phyloP scores from a whole-genome alignment of 2,888 invertebrate genomes.

The Drosophila aldrichi region DNA sequence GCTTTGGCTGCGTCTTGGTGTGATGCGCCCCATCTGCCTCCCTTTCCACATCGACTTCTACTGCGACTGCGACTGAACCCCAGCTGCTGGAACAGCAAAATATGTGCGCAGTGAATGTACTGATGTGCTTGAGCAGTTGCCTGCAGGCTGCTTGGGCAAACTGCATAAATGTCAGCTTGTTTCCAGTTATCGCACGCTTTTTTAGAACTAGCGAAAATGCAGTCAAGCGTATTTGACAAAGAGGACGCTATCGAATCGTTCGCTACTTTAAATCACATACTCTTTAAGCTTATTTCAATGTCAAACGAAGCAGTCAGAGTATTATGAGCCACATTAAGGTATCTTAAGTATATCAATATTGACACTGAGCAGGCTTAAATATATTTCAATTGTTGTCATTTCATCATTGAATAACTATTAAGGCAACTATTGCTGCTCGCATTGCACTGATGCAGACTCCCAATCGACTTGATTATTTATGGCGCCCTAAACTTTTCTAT shows the following conservation, averaged over 20 bases:
- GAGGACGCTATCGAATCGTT: slow-evolving; percentile 42
- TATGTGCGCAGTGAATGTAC: slow-evolving; percentile 68
- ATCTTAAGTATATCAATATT: slow-evolving; percentile 12
- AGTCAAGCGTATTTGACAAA: slow-evolving; percentile 70
- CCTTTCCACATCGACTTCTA: background rate
- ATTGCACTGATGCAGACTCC: slow-evolving; percentile 33
- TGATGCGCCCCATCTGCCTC: background rate
- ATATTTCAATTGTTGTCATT: slow-evolving; percentile 14
- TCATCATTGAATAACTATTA: slow-evolving; percentile 15
- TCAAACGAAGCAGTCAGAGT: slow-evolving; percentile 50
- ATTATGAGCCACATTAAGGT: slow-evolving; percentile 7
- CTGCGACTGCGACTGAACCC: slow-evolving; percentile 4
- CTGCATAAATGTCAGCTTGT: slow-evolving; percentile 83
- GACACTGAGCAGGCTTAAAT: slow-evolving; percentile 8
- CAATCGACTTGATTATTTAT: slow-evolving; percentile 35
- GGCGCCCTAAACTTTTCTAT: slow-evolving; percentile 14
- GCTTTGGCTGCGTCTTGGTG: slow-evolving; percentile 51
- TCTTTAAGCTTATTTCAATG: slow-evolving; percentile 57
- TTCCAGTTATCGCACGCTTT: slow-evolving; percentile 79
- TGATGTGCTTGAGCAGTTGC: slow-evolving; percentile 76
- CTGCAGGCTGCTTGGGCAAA: slow-evolving; percentile 77
- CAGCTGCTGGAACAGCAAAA: slow-evolving; percentile 74
- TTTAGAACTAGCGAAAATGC: slow-evolving; percentile 51
- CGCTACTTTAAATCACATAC: slow-evolving; percentile 34
- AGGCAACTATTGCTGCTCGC: slow-evolving; percentile 2